Base-by-base conservation (phyloP, 2,113 vertebrate species). In the Scomber scombrus region DNA sequence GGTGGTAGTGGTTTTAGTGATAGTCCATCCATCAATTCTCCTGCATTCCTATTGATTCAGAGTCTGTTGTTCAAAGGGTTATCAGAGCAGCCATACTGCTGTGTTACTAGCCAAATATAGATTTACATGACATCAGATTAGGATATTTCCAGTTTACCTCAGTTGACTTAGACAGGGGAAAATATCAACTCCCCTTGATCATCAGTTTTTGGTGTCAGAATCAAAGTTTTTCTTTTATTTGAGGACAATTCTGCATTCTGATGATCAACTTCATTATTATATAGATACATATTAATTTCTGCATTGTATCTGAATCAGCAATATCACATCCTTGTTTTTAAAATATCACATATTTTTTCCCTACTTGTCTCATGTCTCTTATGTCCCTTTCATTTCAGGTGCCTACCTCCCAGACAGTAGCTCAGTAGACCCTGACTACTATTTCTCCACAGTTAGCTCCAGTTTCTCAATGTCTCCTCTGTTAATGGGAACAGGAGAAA, bases 401-500 rank as follows among this genome's bases (percentile, higher is more conserved):
- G 96, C 97, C 0, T 97, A 96, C 89, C 87, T 97, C 52, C 95
- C 96, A 6, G 97, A 98, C 47, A 96, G 96, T 46, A 95, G 94
- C 26, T 47, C 95, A 0, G 61, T 97, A 52, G 97, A 99, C 77
- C 96, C 98, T 0, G 95, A 97, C 71, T 97, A 97, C 93, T 99
- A 97, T 85, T 98, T 99, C 85, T 96, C 93, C 23, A 97, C 96
- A 2, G 93, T 98, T 90, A 98, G 97, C 81, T 98, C 98, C 87
- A 98, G 97, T 89, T 99, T 99, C 88, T 98, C 97, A 0, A 93
- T 97, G 62, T 97, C 97, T 51, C 97, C 97, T 21, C 95, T 98
- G n/a, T 97, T 96, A 85, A 94, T 95, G 21, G 97, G 95, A 9
- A 78, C 92, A 72, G 95, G 93, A 64, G 96, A 93, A 62, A 95